Percentiles rank a stretch among this genome's conserved stretches.
phyloP scores from a whole-genome alignment of 2,797 vertebrate genomes.

The Molossus molossus region DNA sequence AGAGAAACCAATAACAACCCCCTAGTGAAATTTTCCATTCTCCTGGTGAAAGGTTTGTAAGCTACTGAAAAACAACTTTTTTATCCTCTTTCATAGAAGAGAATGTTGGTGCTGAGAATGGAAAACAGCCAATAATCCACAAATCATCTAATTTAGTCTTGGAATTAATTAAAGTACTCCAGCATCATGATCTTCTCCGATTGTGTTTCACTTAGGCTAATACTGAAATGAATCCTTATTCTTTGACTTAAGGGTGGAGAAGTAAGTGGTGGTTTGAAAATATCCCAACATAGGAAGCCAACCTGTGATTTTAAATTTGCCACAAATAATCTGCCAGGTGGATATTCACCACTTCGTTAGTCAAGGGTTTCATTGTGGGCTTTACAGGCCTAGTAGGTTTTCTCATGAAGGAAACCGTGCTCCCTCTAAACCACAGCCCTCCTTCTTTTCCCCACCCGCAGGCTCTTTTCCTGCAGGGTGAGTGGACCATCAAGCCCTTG shows the following conservation, averaged over 20 bases:
- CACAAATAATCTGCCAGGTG: slow-evolving; percentile 21
- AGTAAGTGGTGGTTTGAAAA: slow-evolving; percentile 63
- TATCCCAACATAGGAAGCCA: slow-evolving; percentile 50
- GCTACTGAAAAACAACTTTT: slow-evolving; percentile 12
- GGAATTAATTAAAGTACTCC: background rate
- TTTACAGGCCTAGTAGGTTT: background rate
- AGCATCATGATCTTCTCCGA: background rate
- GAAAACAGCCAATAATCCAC: background rate
- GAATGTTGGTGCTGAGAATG: background rate
- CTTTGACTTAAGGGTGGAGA: slow-evolving; percentile 64
- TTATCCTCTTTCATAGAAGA: background rate
- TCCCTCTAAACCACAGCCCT: background rate
- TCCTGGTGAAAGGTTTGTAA: slow-evolving; percentile 38
- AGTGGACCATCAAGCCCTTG: background rate
- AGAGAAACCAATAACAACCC: background rate
- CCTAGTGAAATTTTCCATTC: slow-evolving; percentile 22
- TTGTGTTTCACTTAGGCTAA: slow-evolving; percentile 51
- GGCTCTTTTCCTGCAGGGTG: background rate
- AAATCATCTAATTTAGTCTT: slow-evolving; percentile 26
- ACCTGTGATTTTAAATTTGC: slow-evolving; percentile 49
- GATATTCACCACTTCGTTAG: background rate
- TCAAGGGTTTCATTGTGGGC: slow-evolving; percentile 33
- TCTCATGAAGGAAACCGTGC: background rate
- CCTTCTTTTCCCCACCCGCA: background rate
- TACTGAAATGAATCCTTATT: slow-evolving; percentile 60